Evolutionary conservation across 2,797 vertebrate species (phyloP).

Genomic region (Alosa sapidissima): DNA sequence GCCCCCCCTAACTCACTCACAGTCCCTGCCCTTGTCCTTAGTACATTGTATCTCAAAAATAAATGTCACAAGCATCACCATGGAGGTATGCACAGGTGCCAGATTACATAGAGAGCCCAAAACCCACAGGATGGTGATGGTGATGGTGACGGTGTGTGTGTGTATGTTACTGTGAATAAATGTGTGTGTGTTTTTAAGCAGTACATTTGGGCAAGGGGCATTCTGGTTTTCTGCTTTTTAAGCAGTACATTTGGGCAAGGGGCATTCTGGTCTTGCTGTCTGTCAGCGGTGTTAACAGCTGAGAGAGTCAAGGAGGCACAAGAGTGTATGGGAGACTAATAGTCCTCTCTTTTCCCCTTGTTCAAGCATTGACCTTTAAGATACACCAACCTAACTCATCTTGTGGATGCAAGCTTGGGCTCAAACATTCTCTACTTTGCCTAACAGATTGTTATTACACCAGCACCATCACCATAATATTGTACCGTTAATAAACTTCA

Average conservation of each 20-base stretch:
- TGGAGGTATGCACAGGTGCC: not conserved
- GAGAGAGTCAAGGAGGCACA: not conserved
- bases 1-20: not conserved
- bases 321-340: not conserved
- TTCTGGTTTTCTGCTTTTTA: not conserved
- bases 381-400: not conserved
- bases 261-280: not conserved
- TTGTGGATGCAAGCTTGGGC: not conserved
- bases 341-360: not conserved
- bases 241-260: not conserved
- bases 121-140: not conserved
- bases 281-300: not conserved
- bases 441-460: not conserved
- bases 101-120: not conserved
- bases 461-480: not conserved
- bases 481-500: not conserved
- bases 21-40: not conserved
- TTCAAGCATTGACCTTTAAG: not conserved
- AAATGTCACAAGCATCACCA: not conserved
- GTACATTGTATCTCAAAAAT: not conserved
- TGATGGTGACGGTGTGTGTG: not conserved
- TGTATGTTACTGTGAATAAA: not conserved
- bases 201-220: not conserved
- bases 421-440: not conserved
- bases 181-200: not conserved